phyloP scores from a whole-genome alignment of 1,140 invertebrate genomes.

The Drosophila lacertosa region DNA sequence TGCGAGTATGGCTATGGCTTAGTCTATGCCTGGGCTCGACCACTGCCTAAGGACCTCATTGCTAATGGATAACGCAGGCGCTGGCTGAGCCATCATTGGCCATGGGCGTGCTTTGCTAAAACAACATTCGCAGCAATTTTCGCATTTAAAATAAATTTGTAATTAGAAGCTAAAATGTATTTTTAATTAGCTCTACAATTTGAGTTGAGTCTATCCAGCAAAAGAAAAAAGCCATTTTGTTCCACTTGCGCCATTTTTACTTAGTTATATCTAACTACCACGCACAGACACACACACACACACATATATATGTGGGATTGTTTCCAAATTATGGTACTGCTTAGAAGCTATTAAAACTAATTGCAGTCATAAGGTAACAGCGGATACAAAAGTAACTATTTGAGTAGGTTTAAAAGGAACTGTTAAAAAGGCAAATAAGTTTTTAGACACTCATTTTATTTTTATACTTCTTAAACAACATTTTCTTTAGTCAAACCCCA shows the following conservation, averaged over 20 bases:
- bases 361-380: conserved; percentile 6
- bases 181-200: conserved; percentile 75
- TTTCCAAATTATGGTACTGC: conserved; percentile 9
- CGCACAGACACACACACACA: neutral
- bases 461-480: no score
- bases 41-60: conserved; percentile 27
- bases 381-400: neutral
- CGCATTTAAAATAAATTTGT: conserved; percentile 72
- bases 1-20: conserved; percentile 38
- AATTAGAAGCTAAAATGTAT: conserved; percentile 66
- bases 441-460: no score
- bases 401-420: no score
- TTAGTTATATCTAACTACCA: no score
- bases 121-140: conserved; percentile 66
- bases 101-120: conserved; percentile 36
- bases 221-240: conserved; percentile 15
- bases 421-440: neutral
- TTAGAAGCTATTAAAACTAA: conserved; percentile 10
- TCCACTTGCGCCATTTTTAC: conserved; percentile 6
- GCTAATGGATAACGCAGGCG: conserved; percentile 62
- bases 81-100: conserved; percentile 25
- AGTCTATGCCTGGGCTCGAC: conserved; percentile 38
- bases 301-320: neutral
- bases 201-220: conserved; percentile 49
- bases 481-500: no score